phyloP scores from a whole-genome alignment of 2,888 invertebrate species.

The Syritta pipiens region DNA sequence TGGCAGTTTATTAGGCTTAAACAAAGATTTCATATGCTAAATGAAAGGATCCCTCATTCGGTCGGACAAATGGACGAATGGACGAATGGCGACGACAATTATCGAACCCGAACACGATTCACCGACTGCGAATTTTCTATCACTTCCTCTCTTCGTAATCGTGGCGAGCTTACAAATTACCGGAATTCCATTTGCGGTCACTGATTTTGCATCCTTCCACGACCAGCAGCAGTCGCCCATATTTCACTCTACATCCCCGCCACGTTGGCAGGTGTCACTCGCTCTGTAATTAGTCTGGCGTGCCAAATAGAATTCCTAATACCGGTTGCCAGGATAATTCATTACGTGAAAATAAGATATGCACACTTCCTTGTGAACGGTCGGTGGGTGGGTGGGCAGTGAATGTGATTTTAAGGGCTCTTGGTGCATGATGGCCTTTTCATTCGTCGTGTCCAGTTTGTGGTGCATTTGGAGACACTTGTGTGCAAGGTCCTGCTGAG shows the following conservation, averaged over 20 bases:
- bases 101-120: slow-evolving; percentile 60
- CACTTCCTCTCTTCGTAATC: slow-evolving; percentile 38
- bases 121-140: slow-evolving; percentile 8
- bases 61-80: too few species aligned
- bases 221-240: slow-evolving; percentile 1
- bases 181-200: slow-evolving; percentile 42
- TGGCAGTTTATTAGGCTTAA: neutral
- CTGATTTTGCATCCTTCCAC: slow-evolving; percentile 44
- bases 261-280: slow-evolving; percentile 62
- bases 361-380: slow-evolving; percentile 3
- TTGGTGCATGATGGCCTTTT: slow-evolving; percentile 6
- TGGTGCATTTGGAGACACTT: too few species aligned
- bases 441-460: slow-evolving; percentile 6
- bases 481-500: too few species aligned
- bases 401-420: neutral
- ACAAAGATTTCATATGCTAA: slow-evolving; percentile 36
- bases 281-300: slow-evolving; percentile 51
- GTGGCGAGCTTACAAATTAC: slow-evolving; percentile 51
- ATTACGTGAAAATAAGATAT: slow-evolving; percentile 16
- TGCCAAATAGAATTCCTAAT: slow-evolving; percentile 61
- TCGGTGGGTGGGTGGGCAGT: neutral
- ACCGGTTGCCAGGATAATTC: slow-evolving; percentile 44
- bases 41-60: too few species aligned
- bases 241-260: slow-evolving; percentile 37
- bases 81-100: slow-evolving; percentile 32